Conservation (phyloP, 2,113 vertebrate species). For the Cyanoliseus patagonus region DNA sequence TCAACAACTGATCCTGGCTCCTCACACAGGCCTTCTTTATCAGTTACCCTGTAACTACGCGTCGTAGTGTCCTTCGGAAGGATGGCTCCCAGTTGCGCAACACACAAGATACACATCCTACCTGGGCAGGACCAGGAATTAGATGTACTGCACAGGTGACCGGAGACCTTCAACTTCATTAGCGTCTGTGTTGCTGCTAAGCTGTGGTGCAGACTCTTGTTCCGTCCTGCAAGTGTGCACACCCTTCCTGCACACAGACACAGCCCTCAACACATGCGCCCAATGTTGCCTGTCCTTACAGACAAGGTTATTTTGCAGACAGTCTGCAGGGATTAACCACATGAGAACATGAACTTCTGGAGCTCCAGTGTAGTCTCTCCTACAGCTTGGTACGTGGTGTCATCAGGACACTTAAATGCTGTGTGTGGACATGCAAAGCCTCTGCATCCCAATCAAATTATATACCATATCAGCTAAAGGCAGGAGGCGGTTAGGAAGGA, state of each 20-base stretch:
- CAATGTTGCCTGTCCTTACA: fast-evolving
- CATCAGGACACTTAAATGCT: background rate
- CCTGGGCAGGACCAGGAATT: background rate
- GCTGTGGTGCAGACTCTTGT: background rate
- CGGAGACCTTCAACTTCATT: background rate
- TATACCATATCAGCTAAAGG: background rate
- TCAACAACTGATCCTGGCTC: background rate
- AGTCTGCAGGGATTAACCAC: background rate
- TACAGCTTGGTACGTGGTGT: background rate
- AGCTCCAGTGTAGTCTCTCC: background rate
- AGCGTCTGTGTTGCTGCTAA: background rate
- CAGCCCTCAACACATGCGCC: background rate
- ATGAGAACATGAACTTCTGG: background rate
- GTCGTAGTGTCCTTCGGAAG: background rate
- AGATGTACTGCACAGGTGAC: background rate
- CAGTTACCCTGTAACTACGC: background rate
- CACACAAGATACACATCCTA: fast-evolving
- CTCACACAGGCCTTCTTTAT: background rate
- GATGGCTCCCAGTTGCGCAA: background rate
- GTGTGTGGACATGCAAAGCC: background rate
- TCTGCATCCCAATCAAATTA: background rate
- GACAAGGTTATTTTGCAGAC: background rate
- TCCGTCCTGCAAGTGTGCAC: fast-evolving
- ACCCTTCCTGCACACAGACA: background rate
- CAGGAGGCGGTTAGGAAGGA: too few relatives aligned